A percentile compares a stretch with the other conserved stretches of the same genome.
Evolutionary conservation across 2,113 vertebrate genomes (phyloP).

Genomic region (Siniperca knerii): DNA sequence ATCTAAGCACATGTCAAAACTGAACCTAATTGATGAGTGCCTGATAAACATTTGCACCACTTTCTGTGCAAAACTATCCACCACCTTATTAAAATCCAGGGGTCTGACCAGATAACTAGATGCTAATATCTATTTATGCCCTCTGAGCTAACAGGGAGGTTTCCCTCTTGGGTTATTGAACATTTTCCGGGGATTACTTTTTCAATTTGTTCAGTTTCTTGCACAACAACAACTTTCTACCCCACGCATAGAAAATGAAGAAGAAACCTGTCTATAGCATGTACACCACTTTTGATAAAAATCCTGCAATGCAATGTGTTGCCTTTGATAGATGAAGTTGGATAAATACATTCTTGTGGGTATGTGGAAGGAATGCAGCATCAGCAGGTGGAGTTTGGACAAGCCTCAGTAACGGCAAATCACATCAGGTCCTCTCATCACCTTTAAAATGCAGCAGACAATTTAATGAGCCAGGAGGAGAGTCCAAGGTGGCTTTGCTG

Average conservation of each 20-base stretch:
- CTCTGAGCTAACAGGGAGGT: not conserved
- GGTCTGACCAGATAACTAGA: not conserved
- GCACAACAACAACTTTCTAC: not conserved
- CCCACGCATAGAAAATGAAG: not conserved
- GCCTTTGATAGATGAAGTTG: not conserved
- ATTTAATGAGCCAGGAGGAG: slow-evolving; percentile 20
- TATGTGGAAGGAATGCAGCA: not conserved
- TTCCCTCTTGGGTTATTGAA: too few relatives aligned
- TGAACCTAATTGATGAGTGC: not conserved
- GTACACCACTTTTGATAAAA: not conserved
- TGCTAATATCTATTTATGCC: not conserved
- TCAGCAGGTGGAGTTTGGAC: slow-evolving; percentile 8
- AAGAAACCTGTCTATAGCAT: not conserved
- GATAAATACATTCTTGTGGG: not conserved
- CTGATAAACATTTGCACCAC: not conserved
- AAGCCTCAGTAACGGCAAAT: slow-evolving; percentile 14
- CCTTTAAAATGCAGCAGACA: slow-evolving; percentile 25
- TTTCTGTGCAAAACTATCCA: not conserved
- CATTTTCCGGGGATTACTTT: not conserved
- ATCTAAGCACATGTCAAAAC: not conserved
- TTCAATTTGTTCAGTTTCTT: not conserved
- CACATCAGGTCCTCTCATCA: slow-evolving; percentile 14
- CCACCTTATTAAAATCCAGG: not conserved
- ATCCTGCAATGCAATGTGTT: not conserved
- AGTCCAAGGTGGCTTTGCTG: not conserved